Evolutionary conservation across 1,140 invertebrate genomes (phyloP).

Genomic region (Camponotus floridanus): DNA sequence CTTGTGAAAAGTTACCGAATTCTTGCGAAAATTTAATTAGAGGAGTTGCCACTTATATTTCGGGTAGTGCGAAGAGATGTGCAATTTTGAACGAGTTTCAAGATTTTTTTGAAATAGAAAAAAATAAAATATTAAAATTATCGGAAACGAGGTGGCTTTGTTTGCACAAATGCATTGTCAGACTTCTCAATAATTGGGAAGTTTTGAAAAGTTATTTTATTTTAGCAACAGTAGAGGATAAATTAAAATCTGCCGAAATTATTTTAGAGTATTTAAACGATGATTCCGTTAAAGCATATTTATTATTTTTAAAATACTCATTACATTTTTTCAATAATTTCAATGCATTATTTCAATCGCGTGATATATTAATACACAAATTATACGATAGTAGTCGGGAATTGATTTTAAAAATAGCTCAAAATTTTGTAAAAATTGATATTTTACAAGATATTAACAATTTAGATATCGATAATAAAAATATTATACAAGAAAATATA

Average conservation of each 20-base stretch:
- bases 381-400: constrained; percentile 3
- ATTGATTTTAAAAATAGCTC: neutral
- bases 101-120: neutral
- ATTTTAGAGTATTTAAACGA: constrained; percentile 11
- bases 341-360: constrained; percentile 33
- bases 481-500: neutral
- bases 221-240: neutral
- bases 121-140: neutral
- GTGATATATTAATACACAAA: constrained; percentile 43
- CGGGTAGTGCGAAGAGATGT: neutral
- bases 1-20: neutral
- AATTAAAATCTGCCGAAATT: constrained; percentile 10
- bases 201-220: constrained; percentile 26
- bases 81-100: neutral
- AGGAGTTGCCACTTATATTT: neutral
- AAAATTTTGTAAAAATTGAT: neutral
- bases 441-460: neutral
- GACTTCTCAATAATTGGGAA: constrained; percentile 50
- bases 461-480: neutral
- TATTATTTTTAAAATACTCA: constrained; percentile 33
- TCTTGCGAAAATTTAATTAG: too few relatives aligned
- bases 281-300: constrained; percentile 25
- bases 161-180: neutral
- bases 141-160: constrained; percentile 10
- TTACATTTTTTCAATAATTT: constrained; percentile 45